Conservation (phyloP, 2,888 invertebrate species). For the Macrophya alboannulata region DNA sequence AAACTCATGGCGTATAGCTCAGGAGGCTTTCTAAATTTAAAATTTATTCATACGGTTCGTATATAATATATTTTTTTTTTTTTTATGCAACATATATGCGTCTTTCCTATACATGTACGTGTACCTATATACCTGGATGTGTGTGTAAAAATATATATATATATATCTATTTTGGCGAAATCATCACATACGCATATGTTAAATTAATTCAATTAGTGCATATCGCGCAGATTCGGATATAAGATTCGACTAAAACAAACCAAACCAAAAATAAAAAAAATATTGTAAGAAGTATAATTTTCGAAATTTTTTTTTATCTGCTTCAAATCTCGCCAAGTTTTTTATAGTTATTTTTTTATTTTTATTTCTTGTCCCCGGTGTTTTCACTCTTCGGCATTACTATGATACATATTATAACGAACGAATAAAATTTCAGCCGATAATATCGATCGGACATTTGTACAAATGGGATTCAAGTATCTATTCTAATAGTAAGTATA, state of each 20-base stretch:
- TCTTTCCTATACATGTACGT: not conserved
- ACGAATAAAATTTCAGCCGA: too few relatives aligned
- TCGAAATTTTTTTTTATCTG: not conserved
- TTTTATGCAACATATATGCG: conserved; percentile 7
- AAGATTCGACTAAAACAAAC: not conserved
- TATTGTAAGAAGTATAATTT: not conserved
- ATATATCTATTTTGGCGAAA: not conserved
- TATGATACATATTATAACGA: too few relatives aligned
- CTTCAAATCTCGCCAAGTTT: not conserved
- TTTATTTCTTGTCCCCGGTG: too few relatives aligned
- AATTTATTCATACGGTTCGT: not conserved
- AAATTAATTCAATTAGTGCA: not conserved
- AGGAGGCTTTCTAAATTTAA: not conserved
- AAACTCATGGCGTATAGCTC: not conserved
- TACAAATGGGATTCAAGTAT: not conserved
- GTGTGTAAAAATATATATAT: too few relatives aligned
- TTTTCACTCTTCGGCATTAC: too few relatives aligned
- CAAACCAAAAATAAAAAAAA: not conserved
- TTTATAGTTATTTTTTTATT: not conserved
- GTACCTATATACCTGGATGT: too few relatives aligned
- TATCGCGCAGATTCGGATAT: not conserved
- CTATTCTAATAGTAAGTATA: too few relatives aligned
- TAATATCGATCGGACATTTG: not conserved
- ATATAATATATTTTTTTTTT: not conserved
- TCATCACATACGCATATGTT: not conserved